Base-by-base conservation (phyloP, 30 jellyfish, hydroid and myxozoan species). In the Aurelia sp. region DNA sequence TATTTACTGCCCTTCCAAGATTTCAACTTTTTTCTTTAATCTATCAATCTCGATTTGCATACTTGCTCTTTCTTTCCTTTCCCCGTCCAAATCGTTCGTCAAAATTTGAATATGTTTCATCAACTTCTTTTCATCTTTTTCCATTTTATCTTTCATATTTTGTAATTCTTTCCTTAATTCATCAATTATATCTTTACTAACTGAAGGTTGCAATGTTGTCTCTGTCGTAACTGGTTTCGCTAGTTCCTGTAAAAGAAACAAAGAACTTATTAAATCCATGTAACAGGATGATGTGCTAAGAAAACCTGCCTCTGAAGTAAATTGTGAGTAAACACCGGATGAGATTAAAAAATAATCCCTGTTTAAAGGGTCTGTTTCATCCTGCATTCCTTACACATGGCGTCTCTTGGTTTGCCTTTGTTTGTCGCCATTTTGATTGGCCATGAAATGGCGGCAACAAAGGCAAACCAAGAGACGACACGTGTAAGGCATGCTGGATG, bases 1-100 rank as follows among this genome's bases (percentile, higher is more conserved):
- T 8, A 13, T 21, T 62, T 80, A 80, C 18, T 72, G 85, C 65
- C 82, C 91, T 51, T 64, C 91, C 41, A 91, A 80, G 2, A 94
- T 47, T 20, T 67, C 75, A 8, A 94, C 83, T 74, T 78, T 87
- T 63, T 89, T 88, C 85, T 89, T 83, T 74, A 94, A 71, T 65
- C 99, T 77, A 77, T 94, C 99, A 13, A 94, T 76, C 78, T 94
- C 99, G 35, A 94, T 90, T 60, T 82, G 89, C 85, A 89, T 72
- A 73, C 44, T 89, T 50, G 92, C 90, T 3, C 94, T 81, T 11
- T 59, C 60, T 67, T 88, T 94, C 50, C 97, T 78, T 77, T 88
- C 97, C 3, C 55, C 78, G 68, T 94, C 99, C 33, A 94, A 81
- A 74, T 94, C 97, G 76, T 94, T 95, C 61, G 97, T 83, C 66